Conservation (phyloP, 2,113 vertebrate genomes). For the Tychaedon coryphoeus region DNA sequence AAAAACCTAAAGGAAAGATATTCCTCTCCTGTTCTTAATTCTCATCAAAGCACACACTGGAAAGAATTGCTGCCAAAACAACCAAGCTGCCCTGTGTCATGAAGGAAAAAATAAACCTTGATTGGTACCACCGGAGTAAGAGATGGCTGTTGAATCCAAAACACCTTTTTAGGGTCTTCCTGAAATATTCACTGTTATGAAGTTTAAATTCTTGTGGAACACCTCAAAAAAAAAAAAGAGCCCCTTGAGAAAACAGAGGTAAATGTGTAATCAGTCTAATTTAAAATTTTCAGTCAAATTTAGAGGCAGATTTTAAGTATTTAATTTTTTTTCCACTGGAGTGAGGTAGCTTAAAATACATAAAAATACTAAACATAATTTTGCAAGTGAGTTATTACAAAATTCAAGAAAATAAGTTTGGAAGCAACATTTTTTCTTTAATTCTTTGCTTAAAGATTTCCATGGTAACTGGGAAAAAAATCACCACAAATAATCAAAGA, state of each 20-base stretch:
- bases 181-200: not conserved
- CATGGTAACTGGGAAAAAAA: not conserved
- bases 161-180: not conserved
- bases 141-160: rapidly evolving
- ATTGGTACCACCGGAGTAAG: not conserved
- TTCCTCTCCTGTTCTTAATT: not conserved
- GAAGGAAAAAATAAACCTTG: not conserved
- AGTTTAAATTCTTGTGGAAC: not conserved
- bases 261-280: not conserved
- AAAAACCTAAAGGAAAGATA: not conserved
- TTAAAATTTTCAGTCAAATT: not conserved
- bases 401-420: not conserved
- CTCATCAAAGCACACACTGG: not conserved
- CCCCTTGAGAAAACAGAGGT: not conserved
- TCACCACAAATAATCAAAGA: not conserved
- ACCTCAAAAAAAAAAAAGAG: rapidly evolving
- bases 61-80: not conserved
- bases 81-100: rapidly evolving
- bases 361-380: not conserved
- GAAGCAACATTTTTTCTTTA: not conserved
- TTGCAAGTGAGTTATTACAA: not conserved
- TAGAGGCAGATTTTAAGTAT: not conserved
- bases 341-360: not conserved
- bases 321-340: not conserved
- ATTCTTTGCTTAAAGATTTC: not conserved